Evolutionary conservation across 2,113 vertebrate species (phyloP).

Genomic region (Tursiops truncatus): DNA sequence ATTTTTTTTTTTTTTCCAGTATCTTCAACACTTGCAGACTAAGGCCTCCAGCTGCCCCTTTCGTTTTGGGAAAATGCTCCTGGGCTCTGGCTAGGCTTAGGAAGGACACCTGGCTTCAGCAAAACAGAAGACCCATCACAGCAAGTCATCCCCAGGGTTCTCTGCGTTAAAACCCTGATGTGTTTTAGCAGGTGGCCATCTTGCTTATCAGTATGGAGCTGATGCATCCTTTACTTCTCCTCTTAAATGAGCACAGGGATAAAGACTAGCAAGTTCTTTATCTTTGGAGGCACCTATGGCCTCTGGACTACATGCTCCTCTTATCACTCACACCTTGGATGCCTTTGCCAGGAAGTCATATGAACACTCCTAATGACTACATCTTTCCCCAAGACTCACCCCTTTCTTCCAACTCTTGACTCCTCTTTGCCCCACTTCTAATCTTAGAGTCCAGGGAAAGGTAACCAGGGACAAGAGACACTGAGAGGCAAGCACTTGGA

Average conservation of each 20-base stretch:
- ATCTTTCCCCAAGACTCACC: not conserved
- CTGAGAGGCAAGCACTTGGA: not conserved
- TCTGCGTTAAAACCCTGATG: accelerated
- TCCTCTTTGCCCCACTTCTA: not conserved
- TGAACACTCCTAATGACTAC: too few species aligned
- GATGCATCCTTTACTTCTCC: not conserved
- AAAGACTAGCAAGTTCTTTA: not conserved
- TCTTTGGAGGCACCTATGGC: not conserved
- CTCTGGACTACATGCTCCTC: not conserved
- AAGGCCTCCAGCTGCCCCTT: not conserved
- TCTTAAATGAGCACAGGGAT: not conserved
- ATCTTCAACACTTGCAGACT: not conserved
- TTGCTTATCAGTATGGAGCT: too few species aligned
- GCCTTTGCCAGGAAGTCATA: not conserved
- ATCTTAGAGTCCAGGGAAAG: not conserved
- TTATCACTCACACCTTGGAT: not conserved
- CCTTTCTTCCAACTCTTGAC: not conserved
- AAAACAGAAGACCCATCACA: not conserved
- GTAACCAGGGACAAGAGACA: too few species aligned
- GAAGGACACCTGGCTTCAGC: not conserved
- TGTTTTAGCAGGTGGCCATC: not conserved
- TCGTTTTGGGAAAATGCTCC: not conserved
- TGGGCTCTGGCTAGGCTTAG: not conserved
- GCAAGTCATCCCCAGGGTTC: not conserved
- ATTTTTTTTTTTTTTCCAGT: not conserved